Evolutionary conservation across 1,140 invertebrate species (phyloP).

Genomic region (Drosophila pseudoananassae): DNA sequence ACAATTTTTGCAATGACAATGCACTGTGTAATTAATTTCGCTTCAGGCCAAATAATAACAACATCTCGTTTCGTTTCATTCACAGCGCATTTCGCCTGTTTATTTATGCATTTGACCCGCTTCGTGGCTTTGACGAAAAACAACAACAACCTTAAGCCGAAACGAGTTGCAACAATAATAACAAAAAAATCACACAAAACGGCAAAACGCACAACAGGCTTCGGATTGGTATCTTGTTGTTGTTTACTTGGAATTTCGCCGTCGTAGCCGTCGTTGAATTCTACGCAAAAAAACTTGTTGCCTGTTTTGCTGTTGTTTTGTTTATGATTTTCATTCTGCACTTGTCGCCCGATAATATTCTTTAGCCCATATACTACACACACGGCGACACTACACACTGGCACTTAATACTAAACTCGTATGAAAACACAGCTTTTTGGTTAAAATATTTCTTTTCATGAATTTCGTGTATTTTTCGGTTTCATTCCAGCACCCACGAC

Average conservation of each 20-base stretch:
- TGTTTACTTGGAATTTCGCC: constrained; percentile 69
- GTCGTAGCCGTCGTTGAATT: constrained; percentile 43
- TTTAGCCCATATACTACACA: constrained; percentile 31
- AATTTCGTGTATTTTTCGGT: constrained; percentile 56
- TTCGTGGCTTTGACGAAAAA: constrained; percentile 57
- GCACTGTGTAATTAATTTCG: constrained; percentile 45
- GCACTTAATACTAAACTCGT: constrained; percentile 3
- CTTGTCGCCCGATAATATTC: constrained; percentile 51
- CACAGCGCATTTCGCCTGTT: constrained; percentile 46
- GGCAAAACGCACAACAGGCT: constrained; percentile 2
- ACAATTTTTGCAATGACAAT: constrained; percentile 30
- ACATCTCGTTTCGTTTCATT: constrained; percentile 54
- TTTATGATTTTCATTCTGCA: constrained; percentile 71
- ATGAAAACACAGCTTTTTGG: constrained; percentile 29
- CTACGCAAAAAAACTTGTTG: constrained; percentile 75
- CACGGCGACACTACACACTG: constrained; percentile 26
- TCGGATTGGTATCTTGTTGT: constrained; percentile 16
- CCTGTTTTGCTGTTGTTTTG: constrained; percentile 54
- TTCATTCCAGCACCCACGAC: constrained; percentile 67
- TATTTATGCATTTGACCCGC: constrained; percentile 77
- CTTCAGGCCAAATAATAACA: constrained; percentile 37
- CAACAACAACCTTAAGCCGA: constrained; percentile 34
- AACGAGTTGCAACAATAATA: constrained; percentile 58
- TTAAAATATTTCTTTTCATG: constrained; percentile 59
- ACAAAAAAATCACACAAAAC: constrained; percentile 16